Conservation (phyloP, 2,113 vertebrate genomes). For the Rhinoptilus africanus region DNA sequence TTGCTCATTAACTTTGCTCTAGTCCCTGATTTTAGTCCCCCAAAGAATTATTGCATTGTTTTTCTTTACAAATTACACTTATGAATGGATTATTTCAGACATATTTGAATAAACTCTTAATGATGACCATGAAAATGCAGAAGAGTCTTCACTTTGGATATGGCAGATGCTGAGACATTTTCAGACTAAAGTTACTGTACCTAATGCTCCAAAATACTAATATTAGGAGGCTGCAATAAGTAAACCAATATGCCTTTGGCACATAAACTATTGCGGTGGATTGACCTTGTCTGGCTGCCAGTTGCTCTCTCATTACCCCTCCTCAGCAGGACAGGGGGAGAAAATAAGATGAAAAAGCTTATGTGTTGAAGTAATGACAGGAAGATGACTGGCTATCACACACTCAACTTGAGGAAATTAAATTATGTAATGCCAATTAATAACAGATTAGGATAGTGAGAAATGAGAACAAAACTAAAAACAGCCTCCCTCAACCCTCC, state of each 20-base stretch:
- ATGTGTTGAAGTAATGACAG: background rate
- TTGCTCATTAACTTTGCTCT: background rate
- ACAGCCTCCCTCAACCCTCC: fast-evolving
- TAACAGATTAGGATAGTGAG: background rate
- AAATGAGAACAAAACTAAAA: background rate
- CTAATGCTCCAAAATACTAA: background rate
- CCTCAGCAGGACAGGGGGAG: background rate
- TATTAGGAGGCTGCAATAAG: background rate
- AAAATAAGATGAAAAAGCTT: background rate
- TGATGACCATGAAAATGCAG: background rate
- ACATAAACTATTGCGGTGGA: background rate
- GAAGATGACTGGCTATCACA: background rate
- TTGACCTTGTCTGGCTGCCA: background rate
- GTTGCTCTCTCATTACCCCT: background rate
- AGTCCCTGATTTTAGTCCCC: background rate
- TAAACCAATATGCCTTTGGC: background rate
- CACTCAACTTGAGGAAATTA: background rate
- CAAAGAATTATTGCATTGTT: background rate
- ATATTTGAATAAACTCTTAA: background rate
- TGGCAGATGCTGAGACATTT: background rate
- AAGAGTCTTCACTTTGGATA: background rate
- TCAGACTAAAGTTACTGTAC: background rate
- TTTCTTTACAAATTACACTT: background rate
- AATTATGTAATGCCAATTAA: background rate
- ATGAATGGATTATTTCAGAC: background rate